Evolutionary conservation across 1,140 invertebrate species (phyloP), one percentile per base, ranked within the genome.

Genomic region (Monochamus saltuarius): DNA sequence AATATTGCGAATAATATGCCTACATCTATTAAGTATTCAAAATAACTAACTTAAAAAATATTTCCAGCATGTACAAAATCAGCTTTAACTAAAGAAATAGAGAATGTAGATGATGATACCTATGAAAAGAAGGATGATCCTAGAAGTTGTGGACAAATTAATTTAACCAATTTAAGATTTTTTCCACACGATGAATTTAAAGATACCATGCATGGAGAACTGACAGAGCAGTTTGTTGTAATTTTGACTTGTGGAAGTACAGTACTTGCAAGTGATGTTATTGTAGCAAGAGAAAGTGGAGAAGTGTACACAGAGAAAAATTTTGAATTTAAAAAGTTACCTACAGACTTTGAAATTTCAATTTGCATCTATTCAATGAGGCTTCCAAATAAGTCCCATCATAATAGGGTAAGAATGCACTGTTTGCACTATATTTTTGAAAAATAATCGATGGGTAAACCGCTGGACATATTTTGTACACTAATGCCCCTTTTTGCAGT

Each of bases 261-360:
- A 42, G 68, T 78, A 4, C 70, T 73, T 66, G 57, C 71, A 0
- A 77, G 74, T 9, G 50, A 70, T 50, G 69, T 75, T 7, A 16
- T 75, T 3, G 29, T n/a, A 49, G 59, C 45, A 50, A 65, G 59
- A 49, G 60, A 9, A 52, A 50, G 56, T 45, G 67, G 38, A 42
- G 63, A 64, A 8, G 58, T 79, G 2, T 40, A 56, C 16, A 66
- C 77, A 16, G 49, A 68, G 4, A 72, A 69, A 11, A 13, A 58
- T n/a, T 56, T 78, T 16, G 11, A 37, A 0, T 65, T 79, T 19
- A 52, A 61, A 4, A 59, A 74, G 8, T 58, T 80, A 8, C 56
- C 17, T 13, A 68, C 71, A 1, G 69, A 78, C 62, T 78, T 77
- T 61, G 69, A 67, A 42, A 66, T 77, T 1, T 52, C 52, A 10